Evolutionary conservation across 2,888 invertebrate genomes (phyloP).

Genomic region (Brassicogethes aeneus): DNA sequence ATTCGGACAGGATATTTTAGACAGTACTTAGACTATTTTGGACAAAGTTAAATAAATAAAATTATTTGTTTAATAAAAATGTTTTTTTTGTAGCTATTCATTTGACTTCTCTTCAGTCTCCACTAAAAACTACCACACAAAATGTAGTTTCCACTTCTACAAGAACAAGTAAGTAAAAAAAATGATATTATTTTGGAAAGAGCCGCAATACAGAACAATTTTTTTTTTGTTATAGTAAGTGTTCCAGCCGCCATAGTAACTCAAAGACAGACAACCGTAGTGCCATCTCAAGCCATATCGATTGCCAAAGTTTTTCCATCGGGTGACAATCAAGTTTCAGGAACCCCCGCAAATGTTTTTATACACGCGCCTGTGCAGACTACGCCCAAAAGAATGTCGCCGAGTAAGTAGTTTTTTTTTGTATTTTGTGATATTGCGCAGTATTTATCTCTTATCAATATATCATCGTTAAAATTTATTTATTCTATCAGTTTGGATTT

Average conservation of each 20-base stretch:
- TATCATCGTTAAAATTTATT: too few relatives aligned
- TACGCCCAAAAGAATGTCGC: conserved; percentile 26
- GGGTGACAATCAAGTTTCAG: conserved; percentile 27
- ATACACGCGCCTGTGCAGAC: conserved; percentile 35
- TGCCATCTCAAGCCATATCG: conserved; percentile 36
- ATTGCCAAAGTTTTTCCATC: conserved; percentile 37
- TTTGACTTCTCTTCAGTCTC: conserved; percentile 33
- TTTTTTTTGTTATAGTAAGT: conserved; percentile 17
- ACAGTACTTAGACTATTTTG: too few relatives aligned
- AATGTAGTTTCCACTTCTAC: conserved; percentile 21
- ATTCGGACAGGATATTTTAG: too few relatives aligned
- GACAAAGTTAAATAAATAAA: too few relatives aligned
- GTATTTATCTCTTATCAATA: conserved; percentile 3
- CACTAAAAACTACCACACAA: conserved; percentile 28
- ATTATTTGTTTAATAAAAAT: too few relatives aligned
- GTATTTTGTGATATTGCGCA: conserved; percentile 2
- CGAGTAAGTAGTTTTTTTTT: conserved; percentile 32
- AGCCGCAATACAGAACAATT: too few relatives aligned
- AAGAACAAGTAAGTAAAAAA: conserved; percentile 37
- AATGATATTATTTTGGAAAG: too few relatives aligned
- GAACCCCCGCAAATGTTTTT: conserved; percentile 32
- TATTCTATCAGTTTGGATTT: too few relatives aligned
- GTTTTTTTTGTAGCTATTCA: too few relatives aligned
- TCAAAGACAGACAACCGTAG: conserved; percentile 32
- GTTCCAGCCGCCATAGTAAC: conserved; percentile 36